Evolutionary conservation across 2,797 vertebrate genomes (phyloP), one percentile per base, ranked within the genome.

Genomic region (Cossypha caffra): DNA sequence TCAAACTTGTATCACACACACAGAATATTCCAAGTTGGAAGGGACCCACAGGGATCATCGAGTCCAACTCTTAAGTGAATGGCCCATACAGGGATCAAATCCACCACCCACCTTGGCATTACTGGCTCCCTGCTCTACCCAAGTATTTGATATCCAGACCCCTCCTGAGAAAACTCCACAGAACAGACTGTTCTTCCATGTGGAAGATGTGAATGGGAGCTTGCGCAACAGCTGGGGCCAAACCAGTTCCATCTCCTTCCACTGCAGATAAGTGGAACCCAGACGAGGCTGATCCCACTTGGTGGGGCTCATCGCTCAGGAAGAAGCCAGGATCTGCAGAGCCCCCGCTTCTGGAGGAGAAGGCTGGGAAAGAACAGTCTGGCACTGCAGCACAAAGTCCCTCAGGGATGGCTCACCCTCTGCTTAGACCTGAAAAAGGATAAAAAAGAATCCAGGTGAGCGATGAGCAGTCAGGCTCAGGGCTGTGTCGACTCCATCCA

Each of bases 191-290:
- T 5, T 78, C 33, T 55, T 38, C 66, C 28, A 29, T 0, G 0
- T 13, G 1, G 1, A 52, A 29, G 1, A 42, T 8, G 23, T 26
- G 2, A 69, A 50, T 0, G 0, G 7, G 18, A 92, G 8, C 29
- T 24, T 16, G 7, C n/a, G n/a, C n/a, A 43, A 40, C 24, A 54
- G 29, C 13, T 2, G 4, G 19, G 81, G 51, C 28, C 35, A 26
- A 10, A 33, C 1, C 3, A n/a, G 31, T 2, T 51, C 17, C 37
- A n/a, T 6, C 20, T 18, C 5, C 9, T 19, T 3, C 7, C 5
- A 21, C 24, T 7, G 10, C 40, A n/a, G 35, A 13, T 2, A 11
- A 66, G 7, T 1, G 3, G 15, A 47, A 45, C n/a, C 23, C 29
- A 20, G 10, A 50, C 54, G 18, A 0, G 0, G 42, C 20, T 62